Conservation (phyloP, 2,888 invertebrate species). For the Gandaritis pyraliata region DNA sequence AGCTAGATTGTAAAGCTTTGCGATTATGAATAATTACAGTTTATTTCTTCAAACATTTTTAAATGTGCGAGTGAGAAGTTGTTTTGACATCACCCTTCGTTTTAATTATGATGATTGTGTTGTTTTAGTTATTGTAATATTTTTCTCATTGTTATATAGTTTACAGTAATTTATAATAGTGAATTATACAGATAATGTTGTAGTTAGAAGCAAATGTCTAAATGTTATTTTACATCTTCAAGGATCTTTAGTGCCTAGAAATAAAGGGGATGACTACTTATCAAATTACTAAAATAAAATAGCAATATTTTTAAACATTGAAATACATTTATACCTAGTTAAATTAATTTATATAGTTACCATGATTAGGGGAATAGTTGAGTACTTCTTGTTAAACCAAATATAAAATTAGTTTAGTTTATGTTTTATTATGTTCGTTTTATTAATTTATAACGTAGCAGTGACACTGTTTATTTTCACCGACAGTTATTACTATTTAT, state of each 20-base stretch:
- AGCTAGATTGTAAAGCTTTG: too few relatives aligned
- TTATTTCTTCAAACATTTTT: too few relatives aligned
- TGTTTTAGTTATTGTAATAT: neutral
- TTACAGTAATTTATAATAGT: slow-evolving; percentile 1
- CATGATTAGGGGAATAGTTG: neutral
- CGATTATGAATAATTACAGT: too few relatives aligned
- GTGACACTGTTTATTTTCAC: slow-evolving; percentile 6
- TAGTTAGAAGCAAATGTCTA: too few relatives aligned
- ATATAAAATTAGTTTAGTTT: slow-evolving; percentile 6
- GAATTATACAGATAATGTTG: too few relatives aligned
- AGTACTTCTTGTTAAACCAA: slow-evolving; percentile 8
- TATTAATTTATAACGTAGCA: slow-evolving; percentile 9
- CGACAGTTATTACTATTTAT: neutral
- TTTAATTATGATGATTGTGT: neutral
- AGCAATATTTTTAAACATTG: neutral
- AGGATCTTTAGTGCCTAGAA: too few relatives aligned
- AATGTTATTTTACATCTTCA: too few relatives aligned
- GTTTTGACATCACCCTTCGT: too few relatives aligned
- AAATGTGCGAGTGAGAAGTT: too few relatives aligned
- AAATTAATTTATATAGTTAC: slow-evolving; percentile 5
- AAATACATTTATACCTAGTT: slow-evolving; percentile 1
- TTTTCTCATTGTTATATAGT: neutral
- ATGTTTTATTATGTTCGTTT: slow-evolving; percentile 1
- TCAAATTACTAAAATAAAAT: slow-evolving; percentile 5
- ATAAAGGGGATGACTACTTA: neutral